These are phyloP conservation scores for Meloidogyne floridensis DNA, from an alignment of 1,140 invertebrate genomes.

Conservation along the genomic window DNA sequence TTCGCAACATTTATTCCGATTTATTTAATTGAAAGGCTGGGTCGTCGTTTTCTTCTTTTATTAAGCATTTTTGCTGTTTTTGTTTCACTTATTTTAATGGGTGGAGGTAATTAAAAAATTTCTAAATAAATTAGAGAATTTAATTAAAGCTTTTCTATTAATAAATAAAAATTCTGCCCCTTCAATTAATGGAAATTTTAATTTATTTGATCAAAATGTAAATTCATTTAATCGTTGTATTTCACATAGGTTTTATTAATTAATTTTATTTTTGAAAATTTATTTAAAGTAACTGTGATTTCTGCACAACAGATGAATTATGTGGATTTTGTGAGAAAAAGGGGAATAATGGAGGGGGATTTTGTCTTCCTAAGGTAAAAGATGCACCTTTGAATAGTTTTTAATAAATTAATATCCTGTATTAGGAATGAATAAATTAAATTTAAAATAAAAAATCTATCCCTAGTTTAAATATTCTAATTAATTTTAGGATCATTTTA, in stretches of 20 bases:
- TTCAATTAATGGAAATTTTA: background rate
- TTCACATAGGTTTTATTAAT: conserved; percentile 18
- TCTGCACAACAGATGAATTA: conserved; percentile 46
- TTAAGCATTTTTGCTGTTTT: conserved; percentile 37
- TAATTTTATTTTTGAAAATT: background rate
- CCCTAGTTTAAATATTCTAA: too few species aligned
- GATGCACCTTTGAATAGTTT: too few species aligned
- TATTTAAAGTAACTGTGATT: conserved; percentile 48
- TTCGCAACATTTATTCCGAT: conserved; percentile 72
- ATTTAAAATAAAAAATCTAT: too few species aligned
- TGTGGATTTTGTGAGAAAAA: conserved; percentile 44
- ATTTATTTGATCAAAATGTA: background rate
- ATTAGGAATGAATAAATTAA: too few species aligned
- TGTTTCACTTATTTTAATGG: conserved; percentile 32
- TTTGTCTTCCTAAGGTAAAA: conserved; percentile 37
- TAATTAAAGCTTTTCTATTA: conserved; percentile 22
- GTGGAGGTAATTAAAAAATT: conserved; percentile 31
- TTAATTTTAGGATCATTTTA: conserved; percentile 23
- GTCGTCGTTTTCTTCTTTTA: conserved; percentile 69
- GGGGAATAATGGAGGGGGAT: conserved; percentile 9
- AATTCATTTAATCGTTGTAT: background rate
- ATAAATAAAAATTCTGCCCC: conserved; percentile 18
- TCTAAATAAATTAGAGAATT: background rate
- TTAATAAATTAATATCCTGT: too few species aligned
- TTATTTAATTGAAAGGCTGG: conserved; percentile 72